Base-by-base conservation (phyloP, 2,797 vertebrate genomes). In the Peromyscus eremicus region DNA sequence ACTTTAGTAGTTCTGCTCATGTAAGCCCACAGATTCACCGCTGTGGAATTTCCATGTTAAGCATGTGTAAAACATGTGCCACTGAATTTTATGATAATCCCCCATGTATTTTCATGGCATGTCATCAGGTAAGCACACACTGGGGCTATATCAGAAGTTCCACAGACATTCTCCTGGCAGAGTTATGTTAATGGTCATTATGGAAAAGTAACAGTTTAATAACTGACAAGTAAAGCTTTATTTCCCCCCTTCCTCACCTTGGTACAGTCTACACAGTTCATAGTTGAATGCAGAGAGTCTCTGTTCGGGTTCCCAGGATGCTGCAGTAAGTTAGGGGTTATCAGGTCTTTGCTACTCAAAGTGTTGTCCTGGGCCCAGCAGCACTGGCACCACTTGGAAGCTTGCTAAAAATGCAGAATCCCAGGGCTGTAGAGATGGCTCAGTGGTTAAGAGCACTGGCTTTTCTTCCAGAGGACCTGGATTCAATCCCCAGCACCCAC, bases 391-490 rank as follows among this genome's bases (percentile, higher is more conserved):
- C 49, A 37, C 23, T 32, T 89, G 79, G 43, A 70, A 49, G 76
- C 68, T 85, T 81, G 40, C 55, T 95, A 76, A 92, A 89, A 92
- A 84, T 68, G 46, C 27, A 37, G 23, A 86, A 52, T 6, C 21
- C 13, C 12, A 16, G 46, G 32, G 16, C 60, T 66, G 17, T 40
- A 66, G 60, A 32, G 82, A 66, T 46, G 16, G 40, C 82, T 46
- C 64, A 43, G 82, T 66, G 10, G 17, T 66, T 84, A 34, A 81
- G 55, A 40, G 25, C n/a, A 60, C 12, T 82, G n/a, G 23, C 21
- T 66, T 11, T 29, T 84, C 40, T 84, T 34, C 27, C 40, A 64
- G 37, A 66, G 60, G 57, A 34, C 27, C 81, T 16, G 8, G 37
- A 4, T 83, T 83, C 60, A 46, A 64, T 46, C 43, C 81, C 16